Percentiles rank a stretch among this genome's conserved stretches.
Conservation (phyloP, 92 coral and sea anemone species). For the Siderastrea radians region DNA sequence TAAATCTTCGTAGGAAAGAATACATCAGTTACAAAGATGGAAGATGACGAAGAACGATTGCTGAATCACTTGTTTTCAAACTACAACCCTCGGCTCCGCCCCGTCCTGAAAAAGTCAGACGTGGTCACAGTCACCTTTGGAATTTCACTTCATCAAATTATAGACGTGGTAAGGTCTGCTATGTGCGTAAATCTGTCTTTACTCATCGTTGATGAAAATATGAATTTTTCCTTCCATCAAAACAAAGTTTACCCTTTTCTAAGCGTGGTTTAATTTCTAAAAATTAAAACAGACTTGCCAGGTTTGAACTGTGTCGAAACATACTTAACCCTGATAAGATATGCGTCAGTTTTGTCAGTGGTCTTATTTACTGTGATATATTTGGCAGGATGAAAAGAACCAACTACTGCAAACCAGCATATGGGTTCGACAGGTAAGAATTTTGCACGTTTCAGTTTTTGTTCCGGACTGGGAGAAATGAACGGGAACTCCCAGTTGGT, state of each 20-base stretch:
- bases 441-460: neutral
- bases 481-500: no score
- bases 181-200: neutral
- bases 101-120: conserved; percentile 51
- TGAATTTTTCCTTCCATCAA: no score
- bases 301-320: no score
- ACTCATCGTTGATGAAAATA: no score
- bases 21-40: neutral
- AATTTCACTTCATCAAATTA: conserved; percentile 72
- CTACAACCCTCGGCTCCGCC: conserved; percentile 70
- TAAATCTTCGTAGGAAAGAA: neutral
- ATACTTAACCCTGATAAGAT: no score
- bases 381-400: conserved; percentile 68
- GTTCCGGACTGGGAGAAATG: neutral
- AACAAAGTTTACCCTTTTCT: no score
- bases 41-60: conserved; percentile 59
- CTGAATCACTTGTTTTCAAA: conserved; percentile 37
- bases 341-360: no score
- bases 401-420: conserved; percentile 65
- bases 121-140: conserved; percentile 64
- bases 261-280: neutral
- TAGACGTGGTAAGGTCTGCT: conserved; percentile 52
- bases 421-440: conserved; percentile 73
- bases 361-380: no score
- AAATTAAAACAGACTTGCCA: neutral